A percentile compares a stretch with the other conserved stretches of the same genome.
These are phyloP conservation scores for Rhinogobius similis DNA, from an alignment of 2,113 vertebrate genomes.

Conservation along the genomic window DNA sequence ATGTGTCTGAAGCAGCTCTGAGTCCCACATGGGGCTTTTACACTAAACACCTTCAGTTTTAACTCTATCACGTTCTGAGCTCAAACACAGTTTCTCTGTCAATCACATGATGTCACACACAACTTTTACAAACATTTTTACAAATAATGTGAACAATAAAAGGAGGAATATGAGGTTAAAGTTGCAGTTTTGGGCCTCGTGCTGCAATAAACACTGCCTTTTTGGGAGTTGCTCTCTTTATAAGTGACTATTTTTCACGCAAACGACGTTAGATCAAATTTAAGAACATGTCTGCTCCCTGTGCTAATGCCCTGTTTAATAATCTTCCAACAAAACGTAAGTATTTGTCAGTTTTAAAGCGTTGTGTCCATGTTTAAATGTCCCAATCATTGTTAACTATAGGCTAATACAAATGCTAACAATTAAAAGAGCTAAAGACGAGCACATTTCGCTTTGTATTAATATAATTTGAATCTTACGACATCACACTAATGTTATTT, in stretches of 20 bases:
- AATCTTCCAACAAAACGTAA: not conserved
- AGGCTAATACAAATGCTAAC: not conserved
- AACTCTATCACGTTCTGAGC: too few species aligned
- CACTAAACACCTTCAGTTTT: too few species aligned
- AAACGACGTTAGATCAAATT: not conserved
- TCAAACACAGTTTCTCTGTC: too few species aligned
- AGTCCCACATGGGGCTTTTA: too few species aligned
- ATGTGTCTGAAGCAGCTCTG: too few species aligned
- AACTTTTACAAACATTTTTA: too few species aligned
- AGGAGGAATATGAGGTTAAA: not conserved
- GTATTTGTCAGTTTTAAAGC: not conserved
- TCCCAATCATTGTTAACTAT: not conserved
- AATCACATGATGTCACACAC: too few species aligned
- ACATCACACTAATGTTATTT: not conserved
- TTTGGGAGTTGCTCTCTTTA: not conserved
- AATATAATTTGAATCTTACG: not conserved
- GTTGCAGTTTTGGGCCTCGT: not conserved
- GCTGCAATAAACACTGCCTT: not conserved
- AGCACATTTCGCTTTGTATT: not conserved
- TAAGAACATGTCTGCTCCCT: not conserved
- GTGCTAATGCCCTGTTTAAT: not conserved
- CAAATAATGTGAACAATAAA: not conserved
- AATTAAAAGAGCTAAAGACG: not conserved
- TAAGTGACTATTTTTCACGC: not conserved
- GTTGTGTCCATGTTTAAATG: not conserved